Conservation (phyloP, 2,888 invertebrate species). For the Tenthredo scrophulariae region DNA sequence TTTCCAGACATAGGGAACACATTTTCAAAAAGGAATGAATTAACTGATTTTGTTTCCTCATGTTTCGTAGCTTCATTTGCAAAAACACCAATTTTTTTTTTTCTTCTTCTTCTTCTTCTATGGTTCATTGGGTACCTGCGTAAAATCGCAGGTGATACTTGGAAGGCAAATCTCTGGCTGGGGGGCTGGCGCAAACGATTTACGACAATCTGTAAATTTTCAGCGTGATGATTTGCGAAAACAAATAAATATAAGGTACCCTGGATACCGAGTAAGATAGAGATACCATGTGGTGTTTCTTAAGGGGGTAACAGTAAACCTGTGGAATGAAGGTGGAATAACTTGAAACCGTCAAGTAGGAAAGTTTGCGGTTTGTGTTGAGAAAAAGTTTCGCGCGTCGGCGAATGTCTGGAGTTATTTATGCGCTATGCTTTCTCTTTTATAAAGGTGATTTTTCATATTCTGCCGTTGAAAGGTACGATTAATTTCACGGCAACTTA, state of each 20-base stretch:
- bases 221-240: not conserved
- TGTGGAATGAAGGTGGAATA: slow-evolving; percentile 22
- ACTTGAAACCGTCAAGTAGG: slow-evolving; percentile 25
- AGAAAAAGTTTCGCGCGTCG: slow-evolving; percentile 35
- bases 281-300: not conserved
- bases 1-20: not conserved
- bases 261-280: not conserved
- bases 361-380: slow-evolving; percentile 28
- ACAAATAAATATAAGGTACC: not conserved
- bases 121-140: not conserved
- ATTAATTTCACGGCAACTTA: slow-evolving; percentile 49
- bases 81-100: too few relatives aligned
- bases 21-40: not conserved
- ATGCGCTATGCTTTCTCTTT: slow-evolving; percentile 46
- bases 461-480: slow-evolving; percentile 41
- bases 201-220: not conserved
- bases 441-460: slow-evolving; percentile 47
- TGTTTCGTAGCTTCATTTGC: not conserved
- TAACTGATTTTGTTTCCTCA: not conserved
- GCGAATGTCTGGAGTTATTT: slow-evolving; percentile 38
- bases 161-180: not conserved
- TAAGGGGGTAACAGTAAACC: not conserved
- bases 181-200: not conserved
- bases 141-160: not conserved
- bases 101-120: too few relatives aligned